Base-by-base conservation (phyloP, 2,113 vertebrate genomes). In the Antechinus stuartii region DNA sequence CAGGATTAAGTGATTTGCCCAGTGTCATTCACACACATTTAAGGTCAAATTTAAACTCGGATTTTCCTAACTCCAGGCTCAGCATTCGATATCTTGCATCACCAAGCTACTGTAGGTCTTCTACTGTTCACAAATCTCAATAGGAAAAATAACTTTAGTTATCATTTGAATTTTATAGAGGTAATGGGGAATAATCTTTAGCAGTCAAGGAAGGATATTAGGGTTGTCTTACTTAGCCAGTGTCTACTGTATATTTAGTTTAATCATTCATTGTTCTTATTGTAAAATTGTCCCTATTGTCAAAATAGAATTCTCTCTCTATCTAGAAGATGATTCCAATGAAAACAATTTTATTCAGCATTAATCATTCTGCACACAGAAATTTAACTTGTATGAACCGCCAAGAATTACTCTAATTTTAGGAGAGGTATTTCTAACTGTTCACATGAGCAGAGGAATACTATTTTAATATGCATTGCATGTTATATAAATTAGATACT, bases 241-340 rank as follows among this genome's bases (percentile, higher is more conserved):
- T 93, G n/a, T 94, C 92, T 94, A 92, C 11, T 52, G 54, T 19
- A 14, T 22, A 68, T 68, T 2, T 89, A 16, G 46, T n/a, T 89
- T 68, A 96, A 47, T 91, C 52, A 25, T 26, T 91, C 52, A 25
- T 23, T 50, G 46, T 76, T 54, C 46, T 0, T 61, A 47, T 27
- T 94, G 12, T 94, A 91, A 54, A 95, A 92, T 42, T 93, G 25
- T 55, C 54, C 90, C 54, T 49, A 19, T 95, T 53, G 91, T 93
- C 95, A 97, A 96, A 89, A 92, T 8, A 94, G 89, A 96, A 35
- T 93, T 94, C 54, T 91, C 23, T 94, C 54, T 91, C 23, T 90
- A 76, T 91, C 89, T 92, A 90, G 91, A 90, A 54, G 24, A 91
- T 25, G 27, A 93, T 96, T 97, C 76, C 90, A 92, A 61, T 57